Evolutionary conservation across 2,888 invertebrate genomes (phyloP), one percentile per base, ranked within the genome.

Genomic region (Morpho helenor): DNA sequence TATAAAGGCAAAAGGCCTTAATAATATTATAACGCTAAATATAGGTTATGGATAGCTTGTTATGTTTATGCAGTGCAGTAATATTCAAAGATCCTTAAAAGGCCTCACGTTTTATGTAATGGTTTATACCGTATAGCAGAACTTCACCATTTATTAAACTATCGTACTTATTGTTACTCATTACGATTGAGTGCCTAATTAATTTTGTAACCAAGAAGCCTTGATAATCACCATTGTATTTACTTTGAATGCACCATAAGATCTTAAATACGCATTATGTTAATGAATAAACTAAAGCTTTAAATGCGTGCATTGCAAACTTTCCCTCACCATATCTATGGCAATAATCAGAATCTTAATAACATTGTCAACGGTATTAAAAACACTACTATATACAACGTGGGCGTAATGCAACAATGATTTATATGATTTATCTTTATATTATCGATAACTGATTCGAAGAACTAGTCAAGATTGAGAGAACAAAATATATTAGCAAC

Each of bases 371-470:
- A 54, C 49, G 31, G 42, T 49, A n/a, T 40, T 52, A 52, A 50
- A 59, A 59, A 51, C 51, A 51, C 43, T 48, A 45, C 43, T 48
- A 47, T 49, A 52, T 60, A 56, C 56, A 52, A 47, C 48, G 56
- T 56, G 56, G 53, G 56, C 39, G 45, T 58, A 63, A 60, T 47
- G 54, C 54, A 56, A 57, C 60, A 48, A 61, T 57, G 57, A 57
- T 51, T 57, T 51, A 49, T 53, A 60, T 56, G 59, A 62, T 62
- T 63, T 58, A 63, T 60, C 57, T 57, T 55, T 53, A 51, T 60
- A 60, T 63, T 56, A 54, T 49, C 47, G 50, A 56, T 63, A 59
- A 57, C 54, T 61, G 51, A 61, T 55, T 46, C 45, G 51, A 46
- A 51, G 46, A 54, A 41, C 43, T 48, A 59, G 42, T 51, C 53